A percentile compares a stretch with the other conserved stretches of the same genome.
Evolutionary conservation across 1,140 invertebrate species (phyloP).

Genomic region (Popillia japonica): DNA sequence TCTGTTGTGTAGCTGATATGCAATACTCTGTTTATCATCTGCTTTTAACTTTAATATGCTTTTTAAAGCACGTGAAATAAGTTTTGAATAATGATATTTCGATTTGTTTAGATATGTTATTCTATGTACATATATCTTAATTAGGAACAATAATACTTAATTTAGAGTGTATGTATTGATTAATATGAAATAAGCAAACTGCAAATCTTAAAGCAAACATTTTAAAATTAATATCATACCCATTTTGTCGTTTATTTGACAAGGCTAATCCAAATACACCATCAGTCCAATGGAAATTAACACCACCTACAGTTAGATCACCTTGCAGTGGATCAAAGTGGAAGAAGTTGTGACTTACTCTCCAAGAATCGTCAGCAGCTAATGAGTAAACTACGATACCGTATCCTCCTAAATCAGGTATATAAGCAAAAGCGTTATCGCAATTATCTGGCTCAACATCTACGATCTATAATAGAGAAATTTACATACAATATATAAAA

Average conservation of each 20-base stretch:
- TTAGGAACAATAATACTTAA: too few relatives aligned
- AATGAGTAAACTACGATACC: constrained; percentile 79
- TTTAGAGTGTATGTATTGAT: too few relatives aligned
- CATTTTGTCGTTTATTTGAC: constrained; percentile 47
- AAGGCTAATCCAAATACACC: constrained; percentile 76
- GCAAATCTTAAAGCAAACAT: neutral
- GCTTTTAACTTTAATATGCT: constrained; percentile 2
- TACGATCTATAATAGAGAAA: constrained; percentile 61
- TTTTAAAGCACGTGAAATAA: neutral
- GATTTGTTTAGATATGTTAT: neutral
- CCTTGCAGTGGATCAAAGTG: constrained; percentile 80
- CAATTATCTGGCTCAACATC: constrained; percentile 74
- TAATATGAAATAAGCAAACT: too few relatives aligned
- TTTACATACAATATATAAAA: neutral
- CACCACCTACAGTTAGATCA: constrained; percentile 73
- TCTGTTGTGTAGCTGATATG: neutral
- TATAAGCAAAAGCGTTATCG: constrained; percentile 76
- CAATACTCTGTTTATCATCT: neutral
- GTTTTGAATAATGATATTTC: neutral
- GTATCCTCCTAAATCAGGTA: constrained; percentile 77
- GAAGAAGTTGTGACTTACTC: constrained; percentile 82
- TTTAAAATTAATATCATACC: constrained; percentile 43
- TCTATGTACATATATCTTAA: too few relatives aligned
- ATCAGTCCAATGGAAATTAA: constrained; percentile 82
- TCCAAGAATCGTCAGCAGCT: constrained; percentile 76